A percentile compares a stretch with the other conserved stretches of the same genome.
These are phyloP conservation scores for Leucophenga montana DNA, from an alignment of 2,888 invertebrate species.

Conservation along the genomic window DNA sequence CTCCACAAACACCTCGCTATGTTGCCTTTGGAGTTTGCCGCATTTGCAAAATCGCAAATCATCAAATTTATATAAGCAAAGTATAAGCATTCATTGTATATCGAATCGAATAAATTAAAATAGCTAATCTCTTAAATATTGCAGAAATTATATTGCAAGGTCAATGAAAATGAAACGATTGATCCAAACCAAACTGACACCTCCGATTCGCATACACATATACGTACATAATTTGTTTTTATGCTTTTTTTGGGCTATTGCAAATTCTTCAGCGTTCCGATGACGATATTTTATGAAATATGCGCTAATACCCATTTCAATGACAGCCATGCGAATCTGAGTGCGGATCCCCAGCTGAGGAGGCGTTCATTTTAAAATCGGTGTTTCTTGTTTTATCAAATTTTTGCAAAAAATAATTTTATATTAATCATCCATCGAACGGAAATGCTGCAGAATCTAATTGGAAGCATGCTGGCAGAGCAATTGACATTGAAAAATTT, in stretches of 20 bases:
- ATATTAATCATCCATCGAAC: background rate
- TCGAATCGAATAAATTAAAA: constrained; percentile 22
- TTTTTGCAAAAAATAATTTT: too few relatives aligned
- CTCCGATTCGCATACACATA: background rate
- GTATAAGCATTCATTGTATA: background rate
- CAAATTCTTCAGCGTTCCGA: background rate
- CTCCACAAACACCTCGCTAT: background rate
- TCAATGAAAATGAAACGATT: constrained; percentile 4
- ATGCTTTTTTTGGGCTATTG: too few relatives aligned
- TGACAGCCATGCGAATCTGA: too few relatives aligned
- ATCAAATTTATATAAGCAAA: background rate
- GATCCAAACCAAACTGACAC: background rate
- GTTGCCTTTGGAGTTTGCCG: background rate
- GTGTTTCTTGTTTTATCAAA: too few relatives aligned
- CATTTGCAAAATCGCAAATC: background rate
- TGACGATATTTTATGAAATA: background rate
- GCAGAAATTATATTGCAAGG: constrained; percentile 25
- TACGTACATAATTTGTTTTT: too few relatives aligned
- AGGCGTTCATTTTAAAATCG: too few relatives aligned
- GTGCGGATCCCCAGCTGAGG: background rate
- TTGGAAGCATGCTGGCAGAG: too few relatives aligned
- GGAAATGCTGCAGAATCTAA: background rate
- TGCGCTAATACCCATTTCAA: background rate
- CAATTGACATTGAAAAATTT: constrained; percentile 2
- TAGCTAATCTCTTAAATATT: constrained; percentile 27